phyloP scores from a whole-genome alignment of 1,140 invertebrate species.

The Thaumatotibia leucotreta region DNA sequence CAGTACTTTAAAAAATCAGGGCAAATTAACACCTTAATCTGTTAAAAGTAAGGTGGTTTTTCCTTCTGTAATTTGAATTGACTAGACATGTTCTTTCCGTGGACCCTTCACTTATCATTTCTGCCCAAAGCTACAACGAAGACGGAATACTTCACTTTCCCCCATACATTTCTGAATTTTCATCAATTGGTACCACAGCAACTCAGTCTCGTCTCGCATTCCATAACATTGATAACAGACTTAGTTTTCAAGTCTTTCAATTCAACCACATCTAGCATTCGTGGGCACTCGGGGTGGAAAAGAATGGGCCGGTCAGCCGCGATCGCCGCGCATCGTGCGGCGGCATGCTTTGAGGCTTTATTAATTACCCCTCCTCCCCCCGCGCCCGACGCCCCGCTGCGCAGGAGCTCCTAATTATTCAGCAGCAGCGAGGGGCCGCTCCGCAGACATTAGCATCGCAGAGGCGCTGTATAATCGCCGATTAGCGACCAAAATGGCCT shows the following conservation, averaged over 20 bases:
- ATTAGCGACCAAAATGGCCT: neutral
- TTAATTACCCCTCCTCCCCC: constrained; percentile 2
- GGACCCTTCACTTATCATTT: too few relatives aligned
- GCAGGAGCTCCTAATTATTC: constrained; percentile 10
- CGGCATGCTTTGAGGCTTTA: constrained; percentile 8
- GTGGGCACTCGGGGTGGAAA: neutral
- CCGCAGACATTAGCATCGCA: neutral
- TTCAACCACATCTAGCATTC: neutral
- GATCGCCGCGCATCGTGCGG: neutral
- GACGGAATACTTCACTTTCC: too few relatives aligned
- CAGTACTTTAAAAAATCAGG: too few relatives aligned
- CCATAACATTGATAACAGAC: neutral
- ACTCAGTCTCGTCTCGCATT: neutral
- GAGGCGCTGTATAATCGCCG: neutral
- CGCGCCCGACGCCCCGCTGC: neutral
- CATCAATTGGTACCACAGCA: too few relatives aligned
- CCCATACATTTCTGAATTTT: too few relatives aligned
- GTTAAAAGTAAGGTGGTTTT: too few relatives aligned
- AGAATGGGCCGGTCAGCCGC: neutral
- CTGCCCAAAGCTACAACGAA: too few relatives aligned
- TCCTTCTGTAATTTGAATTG: too few relatives aligned
- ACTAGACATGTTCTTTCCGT: too few relatives aligned
- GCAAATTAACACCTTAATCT: too few relatives aligned
- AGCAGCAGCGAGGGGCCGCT: neutral
- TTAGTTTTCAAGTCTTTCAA: too few relatives aligned